Evolutionary conservation across 2,113 vertebrate species (phyloP), one percentile per base, ranked within the genome.

Genomic region (Rhinoptilus africanus): DNA sequence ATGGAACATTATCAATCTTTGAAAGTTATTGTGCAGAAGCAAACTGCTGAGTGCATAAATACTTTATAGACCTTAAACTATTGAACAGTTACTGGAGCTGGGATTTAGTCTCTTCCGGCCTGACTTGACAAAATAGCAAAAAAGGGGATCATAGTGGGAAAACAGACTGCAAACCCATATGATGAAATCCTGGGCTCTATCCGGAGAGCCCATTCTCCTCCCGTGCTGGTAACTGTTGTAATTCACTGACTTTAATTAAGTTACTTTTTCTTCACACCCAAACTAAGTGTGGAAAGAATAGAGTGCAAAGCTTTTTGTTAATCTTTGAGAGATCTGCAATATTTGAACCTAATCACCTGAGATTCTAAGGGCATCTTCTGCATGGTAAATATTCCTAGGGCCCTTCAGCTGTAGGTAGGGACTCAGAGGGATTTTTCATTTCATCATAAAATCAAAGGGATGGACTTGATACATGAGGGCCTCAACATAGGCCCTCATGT

Each of bases 51-150:
- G 63, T 67, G 89, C 69, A 67, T 88, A 87, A 96, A 93, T 96
- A 79, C 93, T 96, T 94, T 92, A 94, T 79, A 75, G 89, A 54
- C 64, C 60, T 87, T 93, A 74, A 94, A 77, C 87, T 96, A 91
- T 81, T 89, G 91, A 95, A 93, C 75, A 94, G 74, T 89, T 94
- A 90, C 73, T 93, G 91, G 78, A 96, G 76, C 22, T 80, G 56
- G 48, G 37, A 62, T 95, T 96, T 81, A 64, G 82, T 88, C 73
- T 95, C 48, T 80, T 92, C 85, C n/a, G 8, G 50, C 56, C 74
- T 93, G 85, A 94, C 91, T 64, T 79, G 63, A 93, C 80, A 92
- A 92, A 89, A 93, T 64, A 92, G 78, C 72, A 66, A 37, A 71
- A 86, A 93, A 78, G 27, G 30, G 71, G 28, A 59, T 77, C 47